A percentile compares a stretch with the other conserved stretches of the same genome.
These are phyloP conservation scores for Thelaira solivaga DNA, from an alignment of 2,888 invertebrate species.

Conservation along the genomic window DNA sequence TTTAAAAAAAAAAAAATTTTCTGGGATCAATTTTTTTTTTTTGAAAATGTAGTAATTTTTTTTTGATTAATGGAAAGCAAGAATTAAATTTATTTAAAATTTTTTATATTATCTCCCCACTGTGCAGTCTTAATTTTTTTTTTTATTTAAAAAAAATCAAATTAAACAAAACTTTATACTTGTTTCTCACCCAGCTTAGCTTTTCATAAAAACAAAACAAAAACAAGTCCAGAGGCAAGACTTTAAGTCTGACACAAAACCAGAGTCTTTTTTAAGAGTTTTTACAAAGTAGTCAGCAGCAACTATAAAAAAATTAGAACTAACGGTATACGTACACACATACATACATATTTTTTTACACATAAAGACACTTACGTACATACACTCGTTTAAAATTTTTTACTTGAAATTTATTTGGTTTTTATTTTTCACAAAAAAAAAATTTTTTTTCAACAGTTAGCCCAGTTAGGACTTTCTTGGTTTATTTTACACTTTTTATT, in stretches of 20 bases:
- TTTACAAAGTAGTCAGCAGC: slow-evolving; percentile 21
- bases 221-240: not conserved
- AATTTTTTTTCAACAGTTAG: not conserved
- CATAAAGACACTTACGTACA: not conserved
- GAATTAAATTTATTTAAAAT: no score
- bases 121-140: no score
- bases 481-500: slow-evolving; percentile 7
- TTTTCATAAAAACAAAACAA: not conserved
- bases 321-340: slow-evolving; percentile 34
- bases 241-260: not conserved
- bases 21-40: no score
- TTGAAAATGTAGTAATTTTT: no score
- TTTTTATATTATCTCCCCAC: no score
- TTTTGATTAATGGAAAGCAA: no score
- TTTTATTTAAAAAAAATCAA: no score
- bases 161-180: no score
- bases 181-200: no score
- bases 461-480: not conserved
- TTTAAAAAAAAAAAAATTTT: no score
- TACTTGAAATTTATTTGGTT: not conserved
- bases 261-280: not conserved
- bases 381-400: not conserved
- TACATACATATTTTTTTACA: not conserved
- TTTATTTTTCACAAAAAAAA: no score
- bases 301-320: slow-evolving; percentile 42